Evolutionary conservation across 2,797 vertebrate genomes (phyloP).

Genomic region (Schizothorax lantsangensis): DNA sequence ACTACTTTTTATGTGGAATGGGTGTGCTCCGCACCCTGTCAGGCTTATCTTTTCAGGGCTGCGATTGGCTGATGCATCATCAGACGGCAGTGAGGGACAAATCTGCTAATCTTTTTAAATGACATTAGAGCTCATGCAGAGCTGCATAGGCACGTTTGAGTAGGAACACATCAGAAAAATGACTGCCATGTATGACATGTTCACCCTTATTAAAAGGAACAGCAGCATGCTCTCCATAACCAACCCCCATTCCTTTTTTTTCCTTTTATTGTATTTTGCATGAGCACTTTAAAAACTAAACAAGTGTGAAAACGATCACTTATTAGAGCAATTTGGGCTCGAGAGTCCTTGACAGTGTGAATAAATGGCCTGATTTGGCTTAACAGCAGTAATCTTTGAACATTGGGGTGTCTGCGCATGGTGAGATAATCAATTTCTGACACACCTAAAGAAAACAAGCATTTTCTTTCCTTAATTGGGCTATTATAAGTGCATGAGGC

Average conservation of each 20-base stretch:
- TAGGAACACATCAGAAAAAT: slow-evolving; percentile 52
- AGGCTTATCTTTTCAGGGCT: slow-evolving; percentile 30
- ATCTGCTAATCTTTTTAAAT: slow-evolving; percentile 63
- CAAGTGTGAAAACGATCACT: slow-evolving; percentile 75
- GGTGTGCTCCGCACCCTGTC: slow-evolving; percentile 14
- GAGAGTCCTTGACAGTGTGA: slow-evolving; percentile 62
- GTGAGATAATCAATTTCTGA: slow-evolving; percentile 78
- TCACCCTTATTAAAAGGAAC: slow-evolving; percentile 59
- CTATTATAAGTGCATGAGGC: slow-evolving; percentile 74
- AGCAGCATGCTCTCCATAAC: slow-evolving; percentile 47
- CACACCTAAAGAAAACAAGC: slow-evolving; percentile 72
- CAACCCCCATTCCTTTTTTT: slow-evolving; percentile 16
- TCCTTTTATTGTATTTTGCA: slow-evolving; percentile 64
- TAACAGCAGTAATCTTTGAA: slow-evolving; percentile 68
- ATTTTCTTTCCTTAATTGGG: slow-evolving; percentile 72
- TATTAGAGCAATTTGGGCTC: slow-evolving; percentile 71
- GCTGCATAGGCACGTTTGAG: slow-evolving; percentile 52
- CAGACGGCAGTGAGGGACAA: slow-evolving; percentile 59
- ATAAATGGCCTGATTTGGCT: slow-evolving; percentile 62
- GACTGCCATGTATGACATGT: slow-evolving; percentile 53
- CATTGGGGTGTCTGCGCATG: slow-evolving; percentile 69
- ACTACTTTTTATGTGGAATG: slow-evolving; percentile 19
- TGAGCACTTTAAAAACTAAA: slow-evolving; percentile 72
- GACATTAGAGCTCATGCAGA: slow-evolving; percentile 53
- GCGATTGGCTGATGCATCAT: slow-evolving; percentile 51